A percentile compares a stretch with the other conserved stretches of the same genome.
These are phyloP conservation scores for Gibbula magus DNA, from an alignment of 2,888 invertebrate species.

Conservation along the genomic window DNA sequence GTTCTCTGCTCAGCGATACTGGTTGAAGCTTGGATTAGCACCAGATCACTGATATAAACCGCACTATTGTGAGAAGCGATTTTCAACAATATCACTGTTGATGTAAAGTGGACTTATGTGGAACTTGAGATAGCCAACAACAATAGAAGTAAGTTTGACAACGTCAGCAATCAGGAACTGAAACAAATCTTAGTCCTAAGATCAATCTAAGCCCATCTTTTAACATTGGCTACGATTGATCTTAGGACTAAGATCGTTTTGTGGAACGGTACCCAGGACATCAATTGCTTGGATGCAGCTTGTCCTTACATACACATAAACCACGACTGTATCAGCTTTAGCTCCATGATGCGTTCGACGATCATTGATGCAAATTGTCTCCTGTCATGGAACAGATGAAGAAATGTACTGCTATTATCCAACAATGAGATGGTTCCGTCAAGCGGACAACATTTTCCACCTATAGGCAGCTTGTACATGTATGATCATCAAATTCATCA, in stretches of 20 bases:
- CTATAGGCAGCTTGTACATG: conserved; percentile 36
- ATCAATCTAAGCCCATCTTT: too few relatives aligned
- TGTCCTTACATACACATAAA: conserved; percentile 26
- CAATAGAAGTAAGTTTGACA: not conserved
- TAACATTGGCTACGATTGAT: too few relatives aligned
- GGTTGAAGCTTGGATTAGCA: not conserved
- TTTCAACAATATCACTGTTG: conserved; percentile 35
- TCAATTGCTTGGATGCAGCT: conserved; percentile 12
- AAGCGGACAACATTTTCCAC: conserved; percentile 30
- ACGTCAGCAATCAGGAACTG: conserved; percentile 32
- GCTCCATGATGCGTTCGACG: conserved; percentile 22
- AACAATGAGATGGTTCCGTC: conserved; percentile 37
- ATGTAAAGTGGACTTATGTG: conserved; percentile 26
- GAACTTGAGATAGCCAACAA: not conserved
- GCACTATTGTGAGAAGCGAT: not conserved
- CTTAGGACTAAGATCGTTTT: too few relatives aligned
- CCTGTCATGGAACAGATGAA: conserved; percentile 32
- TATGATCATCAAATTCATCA: conserved; percentile 32
- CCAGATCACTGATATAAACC: not conserved
- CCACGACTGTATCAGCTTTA: conserved; percentile 29
- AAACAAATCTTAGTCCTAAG: conserved; percentile 33
- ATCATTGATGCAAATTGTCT: conserved; percentile 25
- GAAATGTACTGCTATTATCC: conserved; percentile 31
- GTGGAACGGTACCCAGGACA: too few relatives aligned
- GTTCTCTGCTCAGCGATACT: not conserved